These are phyloP conservation scores for Muscicapa striata DNA, from an alignment of 2,797 vertebrate genomes.

Conservation along the genomic window DNA sequence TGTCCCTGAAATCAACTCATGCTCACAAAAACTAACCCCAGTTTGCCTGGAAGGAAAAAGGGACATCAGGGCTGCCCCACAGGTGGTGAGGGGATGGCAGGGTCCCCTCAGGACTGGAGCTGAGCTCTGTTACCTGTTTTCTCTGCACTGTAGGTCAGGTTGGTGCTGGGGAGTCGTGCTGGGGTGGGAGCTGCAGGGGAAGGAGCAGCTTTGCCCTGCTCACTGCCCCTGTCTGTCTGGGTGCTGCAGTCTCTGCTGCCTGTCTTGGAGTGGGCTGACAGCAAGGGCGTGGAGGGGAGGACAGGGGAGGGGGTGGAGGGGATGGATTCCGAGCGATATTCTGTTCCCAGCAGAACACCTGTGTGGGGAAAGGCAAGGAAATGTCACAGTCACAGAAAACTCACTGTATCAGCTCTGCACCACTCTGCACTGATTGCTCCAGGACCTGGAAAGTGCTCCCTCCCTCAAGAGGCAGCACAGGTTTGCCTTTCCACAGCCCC, in stretches of 20 bases:
- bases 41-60: neutral
- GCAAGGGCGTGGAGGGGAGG: slow-evolving; percentile 86
- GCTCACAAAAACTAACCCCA: neutral
- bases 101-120: neutral
- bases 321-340: slow-evolving; percentile 90
- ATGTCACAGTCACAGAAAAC: neutral
- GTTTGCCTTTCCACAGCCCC: neutral
- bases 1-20: neutral
- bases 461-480: neutral
- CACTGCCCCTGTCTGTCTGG: slow-evolving; percentile 90
- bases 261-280: slow-evolving; percentile 90
- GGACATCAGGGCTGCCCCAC: neutral
- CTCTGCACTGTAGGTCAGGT: slow-evolving; percentile 85
- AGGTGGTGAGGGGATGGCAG: neutral
- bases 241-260: slow-evolving; percentile 97
- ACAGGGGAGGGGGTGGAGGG: slow-evolving; percentile 94
- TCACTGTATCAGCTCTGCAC: neutral
- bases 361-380: neutral
- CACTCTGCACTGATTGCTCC: neutral
- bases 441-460: neutral
- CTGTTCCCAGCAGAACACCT: slow-evolving; percentile 93
- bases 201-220: slow-evolving; percentile 79
- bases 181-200: slow-evolving; percentile 70
- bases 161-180: slow-evolving; percentile 82
- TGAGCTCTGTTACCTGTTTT: slow-evolving; percentile 82